These are phyloP conservation scores for Notospermus geniculatus DNA, from an alignment of 1,140 invertebrate genomes.

Conservation along the genomic window DNA sequence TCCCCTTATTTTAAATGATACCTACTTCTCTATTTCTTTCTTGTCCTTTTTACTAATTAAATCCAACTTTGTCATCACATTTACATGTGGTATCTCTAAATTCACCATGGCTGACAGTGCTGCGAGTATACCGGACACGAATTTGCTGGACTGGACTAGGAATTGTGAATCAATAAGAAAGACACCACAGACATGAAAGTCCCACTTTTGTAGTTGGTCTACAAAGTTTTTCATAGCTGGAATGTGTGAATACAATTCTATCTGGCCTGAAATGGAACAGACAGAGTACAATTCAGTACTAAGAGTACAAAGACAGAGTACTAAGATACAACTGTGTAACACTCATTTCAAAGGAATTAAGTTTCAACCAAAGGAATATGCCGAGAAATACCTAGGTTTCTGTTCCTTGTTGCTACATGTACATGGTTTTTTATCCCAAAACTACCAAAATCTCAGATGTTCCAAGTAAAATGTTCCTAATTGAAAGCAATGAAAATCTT, in stretches of 20 bases:
- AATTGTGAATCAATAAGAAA: constrained; percentile 96
- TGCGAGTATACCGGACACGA: constrained; percentile 90
- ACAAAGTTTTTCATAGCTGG: constrained; percentile 83
- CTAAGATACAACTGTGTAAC: too few species aligned
- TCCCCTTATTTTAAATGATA: background rate
- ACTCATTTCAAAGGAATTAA: too few species aligned
- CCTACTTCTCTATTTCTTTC: constrained; percentile 70
- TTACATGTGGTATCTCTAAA: constrained; percentile 90
- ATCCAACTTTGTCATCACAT: constrained; percentile 95
- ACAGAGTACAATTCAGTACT: too few species aligned
- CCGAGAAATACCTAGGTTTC: too few species aligned
- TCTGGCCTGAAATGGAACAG: constrained; percentile 80
- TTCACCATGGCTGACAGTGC: constrained; percentile 96
- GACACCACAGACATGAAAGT: constrained; percentile 87
- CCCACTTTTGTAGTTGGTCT: constrained; percentile 74
- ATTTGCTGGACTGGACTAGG: constrained; percentile 93
- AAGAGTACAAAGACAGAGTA: too few species aligned
- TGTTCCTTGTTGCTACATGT: too few species aligned
- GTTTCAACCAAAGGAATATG: too few species aligned
- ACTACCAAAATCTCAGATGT: background rate
- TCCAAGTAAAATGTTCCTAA: background rate
- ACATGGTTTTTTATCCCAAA: background rate
- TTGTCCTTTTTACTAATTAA: constrained; percentile 77
- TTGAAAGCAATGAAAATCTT: constrained; percentile 15
- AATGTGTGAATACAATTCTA: constrained; percentile 96